Percentiles rank a stretch among this genome's conserved stretches.
Conservation (phyloP, 2,888 invertebrate species). For the Phymatocera aterrima region DNA sequence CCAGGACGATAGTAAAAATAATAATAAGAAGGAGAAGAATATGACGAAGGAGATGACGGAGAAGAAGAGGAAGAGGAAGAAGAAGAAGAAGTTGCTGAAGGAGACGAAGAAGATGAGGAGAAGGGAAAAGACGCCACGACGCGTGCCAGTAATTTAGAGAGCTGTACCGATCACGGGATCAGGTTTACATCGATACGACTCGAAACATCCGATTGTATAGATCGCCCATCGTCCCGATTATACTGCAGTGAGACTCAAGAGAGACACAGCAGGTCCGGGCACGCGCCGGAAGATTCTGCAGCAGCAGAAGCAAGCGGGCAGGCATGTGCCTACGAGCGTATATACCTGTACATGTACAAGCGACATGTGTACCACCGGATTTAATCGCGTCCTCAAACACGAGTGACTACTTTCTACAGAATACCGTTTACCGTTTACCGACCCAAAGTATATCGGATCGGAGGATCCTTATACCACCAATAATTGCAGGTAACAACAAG, state of each 20-base stretch:
- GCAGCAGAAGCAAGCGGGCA: background rate
- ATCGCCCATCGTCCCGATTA: background rate
- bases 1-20: background rate
- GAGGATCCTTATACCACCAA: background rate
- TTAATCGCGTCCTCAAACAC: conserved; percentile 39
- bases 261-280: background rate
- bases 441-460: conserved; percentile 2
- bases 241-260: background rate
- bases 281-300: background rate
- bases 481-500: conserved; percentile 28
- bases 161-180: background rate
- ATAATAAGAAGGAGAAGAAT: conserved; percentile 1
- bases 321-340: background rate
- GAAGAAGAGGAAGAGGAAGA: too few relatives aligned
- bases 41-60: background rate
- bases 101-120: too few relatives aligned
- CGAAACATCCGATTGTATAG: conserved; percentile 13
- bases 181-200: background rate
- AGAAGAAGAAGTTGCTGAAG: too few relatives aligned
- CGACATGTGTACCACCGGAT: conserved; percentile 16
- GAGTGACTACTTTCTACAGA: conserved; percentile 34
- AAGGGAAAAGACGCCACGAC: conserved; percentile 7
- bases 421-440: conserved; percentile 42
- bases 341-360: too few relatives aligned
- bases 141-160: conserved; percentile 35